Base-by-base conservation (phyloP, 2,888 invertebrate species). In the Drosophila lacicola region DNA sequence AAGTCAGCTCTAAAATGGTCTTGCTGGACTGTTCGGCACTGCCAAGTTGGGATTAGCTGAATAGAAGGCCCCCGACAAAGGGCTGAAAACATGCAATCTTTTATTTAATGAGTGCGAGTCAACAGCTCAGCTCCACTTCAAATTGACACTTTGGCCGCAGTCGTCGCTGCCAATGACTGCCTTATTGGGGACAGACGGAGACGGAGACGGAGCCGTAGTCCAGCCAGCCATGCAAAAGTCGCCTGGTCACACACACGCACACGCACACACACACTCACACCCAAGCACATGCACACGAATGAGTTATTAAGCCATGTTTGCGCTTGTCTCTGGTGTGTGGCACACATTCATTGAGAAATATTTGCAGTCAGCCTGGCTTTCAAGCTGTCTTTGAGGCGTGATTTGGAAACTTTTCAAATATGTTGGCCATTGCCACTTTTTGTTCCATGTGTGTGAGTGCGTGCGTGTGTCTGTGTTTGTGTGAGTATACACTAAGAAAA, bases 361-460 rank as follows among this genome's bases (percentile, higher is more conserved):
- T 85, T 84, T 87, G 81, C 81, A 80, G 79, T 72, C 71, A 25
- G 76, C 51, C 73, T 62, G 66, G 63, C 71, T 68, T 70, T 77
- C 70, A 62, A 61, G 54, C 70, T 71, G 71, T 70, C 80, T 80
- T 85, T 84, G 80, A 81, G 80, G 74, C 85, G 83, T 87, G 89
- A 89, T 88, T 89, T 87, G 76, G 85, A 87, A 89, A 89, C 87
- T 89, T 89, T 89, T 85, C 88, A 87, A 87, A 88, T 89, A 89
- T 87, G 82, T 82, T 79, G 75, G 70, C 73, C 85, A 81, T 79
- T 79, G 82, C 65, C 80, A 78, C 79, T 75, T 78, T 67, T 63
- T 65, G 73, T 50, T 67, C 41, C 65, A 54, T 47, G 34, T 29
- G 49, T 33, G 17, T 56, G 50, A 11, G 10, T 54, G 8, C 25